Base-by-base conservation (phyloP, 2,797 vertebrate species). In the Pteropus rufus region DNA sequence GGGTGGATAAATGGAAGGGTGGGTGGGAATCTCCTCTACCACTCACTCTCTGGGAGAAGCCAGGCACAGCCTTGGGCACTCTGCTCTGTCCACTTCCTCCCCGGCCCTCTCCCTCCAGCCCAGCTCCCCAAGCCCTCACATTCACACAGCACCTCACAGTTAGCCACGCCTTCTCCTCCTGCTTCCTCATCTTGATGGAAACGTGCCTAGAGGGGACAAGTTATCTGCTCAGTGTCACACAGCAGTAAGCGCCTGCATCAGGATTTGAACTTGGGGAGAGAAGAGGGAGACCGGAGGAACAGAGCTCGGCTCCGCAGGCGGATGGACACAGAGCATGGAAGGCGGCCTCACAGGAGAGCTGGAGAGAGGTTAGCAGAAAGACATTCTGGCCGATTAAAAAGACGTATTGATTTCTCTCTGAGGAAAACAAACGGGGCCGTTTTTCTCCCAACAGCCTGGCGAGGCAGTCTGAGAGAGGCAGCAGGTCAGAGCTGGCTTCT, bases 271-370 rank as follows among this genome's bases (percentile, higher is more conserved):
- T 19, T 34, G 19, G 4, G 24, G 11, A 1, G 3, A 2, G 36
- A 75, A n/a, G 44, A 80, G 10, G 85, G 1, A 70, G 14, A 18
- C 65, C 10, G 70, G 7, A 4, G 1, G 4, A 7, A 56, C 41
- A 76, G 0, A 10, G 54, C 0, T 0, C 4, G 0, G 26, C 72
- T 58, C 23, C 10, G 1, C 36, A 5, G 31, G n/a, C 54, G 24
- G 85, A 76, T 0, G 14, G 44, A 36, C 36, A 54, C 0, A 1
- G 58, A 14, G n/a, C 1, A 24, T 0, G 44, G 75, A 58, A 54
- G 54, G 60, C 4, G 0, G 31, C 56, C 82, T 79, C 75, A 2
- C 52, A 12, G 91, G 89, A 88, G 36, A 67, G 77, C 94, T 15
- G 39, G 49, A n/a, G 46, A 89, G 31, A 90, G 80, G 91, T 76